Base-by-base conservation (phyloP, 37 sponge, comb jelly and placozoan genomes). In the Agelas oroides region DNA sequence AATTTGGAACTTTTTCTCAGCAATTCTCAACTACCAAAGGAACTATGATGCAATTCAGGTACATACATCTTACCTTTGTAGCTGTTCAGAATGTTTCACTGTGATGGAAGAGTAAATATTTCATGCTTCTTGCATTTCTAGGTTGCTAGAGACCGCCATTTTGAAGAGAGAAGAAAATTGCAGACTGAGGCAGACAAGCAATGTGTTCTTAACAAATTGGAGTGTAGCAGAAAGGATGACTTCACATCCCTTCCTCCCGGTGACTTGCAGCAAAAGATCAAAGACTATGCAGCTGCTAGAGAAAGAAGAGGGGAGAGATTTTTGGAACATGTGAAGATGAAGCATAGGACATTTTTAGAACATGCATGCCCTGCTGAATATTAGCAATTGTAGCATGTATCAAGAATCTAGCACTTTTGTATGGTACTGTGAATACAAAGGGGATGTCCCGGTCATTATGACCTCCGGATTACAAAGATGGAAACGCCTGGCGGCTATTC, bases 1-100 rank as follows among this genome's bases (percentile, higher is more conserved):
- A 39, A 52, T 93, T 3, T 95, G 96, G 96, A 71, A 95, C 53
- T 79, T 95, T 55, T 91, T 86, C 58, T 82, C 85, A 20, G 90
- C 94, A 23, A 69, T 95, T 38, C 69, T 95, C 1, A 30, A 39
- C 5, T 95, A 87, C 59, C 96, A 95, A 59, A 76, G 58, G 36
- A 82, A 85, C 76, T 88, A 73, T 39, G 40, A 58, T 11, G 25
- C 73, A 27, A 75, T 90, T 34, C 77, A 78, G 86, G 90, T 82
- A 39, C 46, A 3, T 46, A 3, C 46, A 46, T 46, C 46, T 8
- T 8, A 46, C 46, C 46, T 46, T 46, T 8, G n/a, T n/a, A n/a
- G n/a, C n/a, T n/a, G n/a, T n/a, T n/a, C n/a, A n/a, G n/a, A n/a
- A 46, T 12, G 46, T 46, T 46, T 3, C 46, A 46, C 46, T 46